Percentiles rank a stretch among this genome's conserved stretches.
Evolutionary conservation across 2,888 invertebrate genomes (phyloP).

Genomic region (Acrobasis repandana): DNA sequence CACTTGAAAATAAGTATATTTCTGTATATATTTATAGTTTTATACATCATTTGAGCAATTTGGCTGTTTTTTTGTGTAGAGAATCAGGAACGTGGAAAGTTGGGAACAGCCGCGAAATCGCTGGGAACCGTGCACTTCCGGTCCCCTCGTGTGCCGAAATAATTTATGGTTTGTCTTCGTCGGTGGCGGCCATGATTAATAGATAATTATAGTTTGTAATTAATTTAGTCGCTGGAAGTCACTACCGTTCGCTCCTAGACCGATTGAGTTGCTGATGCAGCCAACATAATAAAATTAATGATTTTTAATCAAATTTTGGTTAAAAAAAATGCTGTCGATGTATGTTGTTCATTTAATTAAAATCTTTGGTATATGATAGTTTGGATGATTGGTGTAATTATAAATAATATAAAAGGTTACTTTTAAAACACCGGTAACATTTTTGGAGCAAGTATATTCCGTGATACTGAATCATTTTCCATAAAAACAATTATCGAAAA

Average conservation of each 20-base stretch:
- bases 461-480: no score
- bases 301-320: neutral
- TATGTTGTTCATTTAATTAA: no score
- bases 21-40: no score
- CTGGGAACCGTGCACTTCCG: constrained; percentile 3
- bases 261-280: neutral
- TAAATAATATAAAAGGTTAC: no score
- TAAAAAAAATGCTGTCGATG: no score
- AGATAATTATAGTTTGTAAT: constrained; percentile 16
- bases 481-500: no score
- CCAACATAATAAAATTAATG: neutral
- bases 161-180: constrained; percentile 13
- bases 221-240: neutral
- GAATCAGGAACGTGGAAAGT: neutral
- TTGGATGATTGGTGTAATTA: no score
- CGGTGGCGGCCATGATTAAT: constrained; percentile 15
- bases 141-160: constrained; percentile 4
- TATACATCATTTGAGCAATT: no score
- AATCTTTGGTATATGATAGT: no score
- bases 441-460: no score
- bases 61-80: neutral
- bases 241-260: constrained; percentile 1
- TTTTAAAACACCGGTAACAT: no score
- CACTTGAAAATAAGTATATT: no score
- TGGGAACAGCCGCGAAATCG: neutral